Percentiles rank a stretch among this genome's conserved stretches.
These are phyloP conservation scores for Iphiclides podalirius DNA, from an alignment of 2,888 invertebrate species.

Conservation along the genomic window DNA sequence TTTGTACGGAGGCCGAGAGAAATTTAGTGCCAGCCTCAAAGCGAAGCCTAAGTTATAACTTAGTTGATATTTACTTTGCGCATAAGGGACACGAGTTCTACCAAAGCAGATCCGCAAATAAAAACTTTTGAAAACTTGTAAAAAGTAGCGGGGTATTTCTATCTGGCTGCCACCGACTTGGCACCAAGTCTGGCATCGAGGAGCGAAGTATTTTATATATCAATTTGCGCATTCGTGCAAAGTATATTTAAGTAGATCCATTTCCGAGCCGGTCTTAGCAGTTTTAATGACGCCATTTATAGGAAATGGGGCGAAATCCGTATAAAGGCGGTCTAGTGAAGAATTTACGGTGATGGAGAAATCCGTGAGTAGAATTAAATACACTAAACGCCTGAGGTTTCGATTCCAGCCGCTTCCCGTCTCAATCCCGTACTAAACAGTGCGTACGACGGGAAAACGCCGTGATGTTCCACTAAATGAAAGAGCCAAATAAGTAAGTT, in stretches of 20 bases:
- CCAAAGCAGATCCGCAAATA: conserved; percentile 17
- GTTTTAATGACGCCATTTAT: conserved; percentile 70
- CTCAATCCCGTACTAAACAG: conserved; percentile 29
- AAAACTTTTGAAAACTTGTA: conserved; percentile 18
- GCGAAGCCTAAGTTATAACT: conserved; percentile 12
- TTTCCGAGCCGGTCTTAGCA: conserved; percentile 55
- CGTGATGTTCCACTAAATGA: too few species aligned
- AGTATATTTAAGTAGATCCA: conserved; percentile 68
- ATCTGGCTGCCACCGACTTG: conserved; percentile 30
- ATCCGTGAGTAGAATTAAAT: conserved; percentile 34
- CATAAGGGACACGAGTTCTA: conserved; percentile 14
- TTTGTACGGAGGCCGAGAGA: conserved; percentile 3
- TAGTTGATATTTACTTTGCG: conserved; percentile 16
- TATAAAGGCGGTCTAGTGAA: conserved; percentile 53
- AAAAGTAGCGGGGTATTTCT: conserved; percentile 19
- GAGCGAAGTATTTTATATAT: conserved; percentile 72
- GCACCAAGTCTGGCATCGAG: conserved; percentile 50
- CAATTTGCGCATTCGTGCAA: conserved; percentile 73
- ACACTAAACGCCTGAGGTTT: conserved; percentile 12
- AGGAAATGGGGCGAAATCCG: conserved; percentile 56
- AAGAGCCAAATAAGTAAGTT: too few species aligned
- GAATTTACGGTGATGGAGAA: conserved; percentile 52
- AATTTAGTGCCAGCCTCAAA: conserved; percentile 11
- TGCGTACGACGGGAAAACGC: neutral
- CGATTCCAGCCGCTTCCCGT: conserved; percentile 11